These are phyloP conservation scores for Fregata magnificens DNA, from an alignment of 2,113 vertebrate genomes.

Conservation along the genomic window DNA sequence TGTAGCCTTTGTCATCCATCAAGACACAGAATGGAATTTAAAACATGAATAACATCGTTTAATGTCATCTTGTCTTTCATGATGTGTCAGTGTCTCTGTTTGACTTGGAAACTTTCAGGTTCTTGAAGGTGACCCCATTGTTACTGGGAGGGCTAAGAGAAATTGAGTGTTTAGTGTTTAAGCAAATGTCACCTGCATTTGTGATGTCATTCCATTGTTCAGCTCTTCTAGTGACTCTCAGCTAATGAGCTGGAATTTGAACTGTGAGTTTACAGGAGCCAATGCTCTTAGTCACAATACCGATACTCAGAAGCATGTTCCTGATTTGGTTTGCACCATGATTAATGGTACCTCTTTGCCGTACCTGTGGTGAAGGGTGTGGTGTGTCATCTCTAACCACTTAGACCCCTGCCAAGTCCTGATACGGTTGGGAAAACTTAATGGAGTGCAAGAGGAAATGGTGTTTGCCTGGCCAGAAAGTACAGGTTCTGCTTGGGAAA, in stretches of 20 bases:
- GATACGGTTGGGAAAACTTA: neutral
- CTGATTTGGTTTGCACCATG: neutral
- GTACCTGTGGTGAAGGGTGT: neutral
- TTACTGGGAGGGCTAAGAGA: neutral
- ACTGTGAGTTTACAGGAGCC: neutral
- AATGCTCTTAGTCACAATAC: neutral
- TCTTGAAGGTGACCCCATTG: neutral
- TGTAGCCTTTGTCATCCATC: neutral
- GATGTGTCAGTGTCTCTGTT: neutral
- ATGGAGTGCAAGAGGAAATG: neutral
- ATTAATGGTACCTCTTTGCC: neutral
- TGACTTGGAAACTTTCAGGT: neutral
- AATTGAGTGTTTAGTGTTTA: neutral
- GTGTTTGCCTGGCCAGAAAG: neutral
- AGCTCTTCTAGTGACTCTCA: neutral
- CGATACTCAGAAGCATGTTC: neutral
- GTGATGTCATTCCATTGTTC: neutral
- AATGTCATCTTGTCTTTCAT: neutral
- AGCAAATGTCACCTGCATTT: neutral
- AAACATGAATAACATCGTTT: neutral
- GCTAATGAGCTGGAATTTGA: neutral
- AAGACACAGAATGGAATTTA: neutral
- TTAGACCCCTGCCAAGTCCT: neutral
- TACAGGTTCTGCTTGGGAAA: neutral
- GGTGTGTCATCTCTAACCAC: neutral